phyloP scores from a whole-genome alignment of 53 echinoderm and acorn worm genomes.

The Paracentrotus lividus region DNA sequence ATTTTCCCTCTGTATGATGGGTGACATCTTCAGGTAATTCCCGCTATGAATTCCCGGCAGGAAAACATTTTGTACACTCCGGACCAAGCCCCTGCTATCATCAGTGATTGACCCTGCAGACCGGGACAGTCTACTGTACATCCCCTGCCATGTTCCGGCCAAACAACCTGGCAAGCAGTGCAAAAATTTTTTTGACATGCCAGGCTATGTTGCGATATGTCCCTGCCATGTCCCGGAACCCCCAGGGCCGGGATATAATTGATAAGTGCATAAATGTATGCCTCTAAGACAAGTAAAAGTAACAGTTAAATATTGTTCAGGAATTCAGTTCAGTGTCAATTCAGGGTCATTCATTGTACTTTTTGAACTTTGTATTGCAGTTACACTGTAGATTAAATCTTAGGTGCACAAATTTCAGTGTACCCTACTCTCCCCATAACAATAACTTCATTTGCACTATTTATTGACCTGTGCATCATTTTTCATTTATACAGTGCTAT shows the following conservation, averaged over 20 bases:
- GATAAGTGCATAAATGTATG: too few species aligned
- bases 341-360: too few species aligned
- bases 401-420: too few species aligned
- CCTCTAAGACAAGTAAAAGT: too few species aligned
- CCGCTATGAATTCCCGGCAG: slow-evolving; percentile 45
- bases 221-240: too few species aligned
- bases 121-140: slow-evolving; percentile 42
- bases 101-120: slow-evolving; percentile 30
- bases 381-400: too few species aligned
- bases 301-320: too few species aligned
- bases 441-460: too few species aligned
- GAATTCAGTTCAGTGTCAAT: too few species aligned
- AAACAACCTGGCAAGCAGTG: slow-evolving; percentile 36
- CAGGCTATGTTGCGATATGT: slow-evolving; percentile 12
- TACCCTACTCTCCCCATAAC: too few species aligned
- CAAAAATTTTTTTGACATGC: slow-evolving; percentile 28
- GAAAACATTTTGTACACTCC: slow-evolving; percentile 30
- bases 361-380: too few species aligned
- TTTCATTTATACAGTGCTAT: not conserved
- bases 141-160: slow-evolving; percentile 5
- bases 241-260: too few species aligned
- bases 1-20: not conserved
- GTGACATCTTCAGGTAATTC: slow-evolving; percentile 19
- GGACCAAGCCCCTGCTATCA: not conserved
- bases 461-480: not conserved